Evolutionary conservation across 1,140 invertebrate genomes (phyloP).

Genomic region (Papilio helenus): DNA sequence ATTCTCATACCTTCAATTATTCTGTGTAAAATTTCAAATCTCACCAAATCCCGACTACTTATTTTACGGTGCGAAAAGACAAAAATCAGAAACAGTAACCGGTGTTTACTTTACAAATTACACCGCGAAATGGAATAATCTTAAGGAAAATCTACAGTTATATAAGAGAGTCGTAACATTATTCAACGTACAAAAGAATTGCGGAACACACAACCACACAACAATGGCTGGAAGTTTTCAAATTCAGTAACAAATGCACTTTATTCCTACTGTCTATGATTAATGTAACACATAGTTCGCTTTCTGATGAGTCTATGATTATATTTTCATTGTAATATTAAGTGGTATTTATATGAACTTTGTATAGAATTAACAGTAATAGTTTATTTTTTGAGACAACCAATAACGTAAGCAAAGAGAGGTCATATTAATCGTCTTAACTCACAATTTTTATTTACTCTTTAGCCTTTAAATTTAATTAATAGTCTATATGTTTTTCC

Average conservation of each 20-base stretch:
- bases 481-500: too few species aligned
- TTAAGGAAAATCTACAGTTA: slow-evolving; percentile 23
- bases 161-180: slow-evolving; percentile 17
- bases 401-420: too few species aligned
- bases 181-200: slow-evolving; percentile 35
- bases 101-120: slow-evolving; percentile 32
- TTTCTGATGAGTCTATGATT: not conserved
- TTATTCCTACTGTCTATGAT: slow-evolving; percentile 10
- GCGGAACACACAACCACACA: not conserved
- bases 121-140: slow-evolving; percentile 16
- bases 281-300: slow-evolving; percentile 12
- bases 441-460: too few species aligned
- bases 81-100: slow-evolving; percentile 2
- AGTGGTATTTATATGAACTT: too few species aligned
- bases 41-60: not conserved
- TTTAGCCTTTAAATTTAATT: too few species aligned
- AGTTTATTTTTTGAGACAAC: too few species aligned
- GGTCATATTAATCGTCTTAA: too few species aligned
- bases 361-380: not conserved
- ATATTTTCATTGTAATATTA: not conserved
- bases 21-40: too few species aligned
- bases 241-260: slow-evolving; percentile 23
- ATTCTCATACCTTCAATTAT: too few species aligned
- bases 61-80: not conserved
- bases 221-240: slow-evolving; percentile 32